These are phyloP conservation scores for Copidosoma floridanum DNA, from an alignment of 1,140 invertebrate species.

Conservation along the genomic window DNA sequence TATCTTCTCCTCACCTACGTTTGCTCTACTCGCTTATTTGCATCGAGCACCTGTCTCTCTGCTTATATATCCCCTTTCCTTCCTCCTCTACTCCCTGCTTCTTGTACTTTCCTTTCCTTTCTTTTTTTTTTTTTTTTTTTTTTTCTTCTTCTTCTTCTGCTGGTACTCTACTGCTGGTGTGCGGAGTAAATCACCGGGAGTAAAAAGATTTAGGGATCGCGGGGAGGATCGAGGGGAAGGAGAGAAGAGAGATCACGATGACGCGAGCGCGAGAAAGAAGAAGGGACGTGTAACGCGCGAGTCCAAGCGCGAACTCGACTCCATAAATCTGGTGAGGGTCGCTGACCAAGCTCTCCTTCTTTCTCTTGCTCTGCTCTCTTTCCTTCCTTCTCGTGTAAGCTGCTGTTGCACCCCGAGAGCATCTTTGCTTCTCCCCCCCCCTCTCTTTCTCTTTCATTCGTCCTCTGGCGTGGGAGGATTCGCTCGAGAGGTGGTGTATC, in stretches of 20 bases:
- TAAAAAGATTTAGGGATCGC: constrained; percentile 27
- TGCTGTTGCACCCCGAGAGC: too few species aligned
- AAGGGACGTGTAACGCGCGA: neutral
- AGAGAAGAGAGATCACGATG: constrained; percentile 24
- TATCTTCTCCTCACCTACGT: constrained; percentile 8
- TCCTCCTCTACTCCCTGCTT: neutral
- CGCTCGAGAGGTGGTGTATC: neutral
- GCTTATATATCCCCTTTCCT: too few species aligned
- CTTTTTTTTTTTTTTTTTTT: too few species aligned
- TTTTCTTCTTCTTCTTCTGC: too few species aligned
- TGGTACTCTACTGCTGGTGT: too few species aligned
- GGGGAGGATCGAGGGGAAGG: constrained; percentile 4
- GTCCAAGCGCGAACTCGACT: constrained; percentile 6
- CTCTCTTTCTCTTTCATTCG: too few species aligned
- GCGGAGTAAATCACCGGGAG: constrained; percentile 16
- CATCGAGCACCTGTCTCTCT: constrained; percentile 40
- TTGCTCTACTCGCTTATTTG: constrained; percentile 35
- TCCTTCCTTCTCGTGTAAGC: too few species aligned
- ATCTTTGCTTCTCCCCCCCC: too few species aligned
- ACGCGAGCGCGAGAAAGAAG: constrained; percentile 6
- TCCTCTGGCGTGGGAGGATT: constrained; percentile 12
- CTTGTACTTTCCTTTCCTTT: constrained; percentile 19
- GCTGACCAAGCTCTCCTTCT: constrained; percentile 8
- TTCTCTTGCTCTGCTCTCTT: too few species aligned
- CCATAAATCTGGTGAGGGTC: constrained; percentile 22